Evolutionary conservation across 2,113 vertebrate species (phyloP), one percentile per base, ranked within the genome.

Genomic region (Syngnathus scovelli): DNA sequence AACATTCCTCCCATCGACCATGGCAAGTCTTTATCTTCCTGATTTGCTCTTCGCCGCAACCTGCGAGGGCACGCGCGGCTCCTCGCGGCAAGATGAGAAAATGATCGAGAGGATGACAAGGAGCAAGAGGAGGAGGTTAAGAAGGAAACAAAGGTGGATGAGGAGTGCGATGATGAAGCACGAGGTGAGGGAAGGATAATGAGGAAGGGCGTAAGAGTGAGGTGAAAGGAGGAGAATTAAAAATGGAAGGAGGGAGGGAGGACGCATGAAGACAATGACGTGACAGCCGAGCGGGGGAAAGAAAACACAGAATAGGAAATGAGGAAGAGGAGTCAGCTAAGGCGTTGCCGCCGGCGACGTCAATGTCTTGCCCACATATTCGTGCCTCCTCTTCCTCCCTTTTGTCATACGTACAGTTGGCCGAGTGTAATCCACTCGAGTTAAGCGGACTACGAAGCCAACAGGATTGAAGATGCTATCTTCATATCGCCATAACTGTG

Each of bases 301-400:
- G 5, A 33, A 39, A 18, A 48, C 39, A 67, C 44, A 19, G 59
- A 41, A 44, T 52, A 59, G 39, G 62, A 76, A 69, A 77, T 66
- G 70, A 82, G 68, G 77, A 62, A 10, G 78, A 75, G 66, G 46
- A 66, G 67, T 61, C 75, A 71, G 72, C 65, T 75, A 71, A 73
- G 69, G 78, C 76, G 46, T 15, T 39, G 82, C 85, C 82, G 4
- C 23, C 38, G 82, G 82, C 79, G 2, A 59, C 67, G 79, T 65
- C 76, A 74, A 65, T 58, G 77, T 81, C 48, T 75, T 9, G 61
- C 10, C 13, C 9, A 23, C 21, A 11, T 6, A n/a, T 41, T 54
- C 59, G 61, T 54, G 61, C 48, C 18, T 62, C 41, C 3, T 49
- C 67, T 54, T 39, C 27, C 2, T 12, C 60, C 56, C 54, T 1